A percentile compares a stretch with the other conserved stretches of the same genome.
These are phyloP conservation scores for Myrmecobius fasciatus DNA, from an alignment of 2,113 vertebrate species.

Conservation along the genomic window DNA sequence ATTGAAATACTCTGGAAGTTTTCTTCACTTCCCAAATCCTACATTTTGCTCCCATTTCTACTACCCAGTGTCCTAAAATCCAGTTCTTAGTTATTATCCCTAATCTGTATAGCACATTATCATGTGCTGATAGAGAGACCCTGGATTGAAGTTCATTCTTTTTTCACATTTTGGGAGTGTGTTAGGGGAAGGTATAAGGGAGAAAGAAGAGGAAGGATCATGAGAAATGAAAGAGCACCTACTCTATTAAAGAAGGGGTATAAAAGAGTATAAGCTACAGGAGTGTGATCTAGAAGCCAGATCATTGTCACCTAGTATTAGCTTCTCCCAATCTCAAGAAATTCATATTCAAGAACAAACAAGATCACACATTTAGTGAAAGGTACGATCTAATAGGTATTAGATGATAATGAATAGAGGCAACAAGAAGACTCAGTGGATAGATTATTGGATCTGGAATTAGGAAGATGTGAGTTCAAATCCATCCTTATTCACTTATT, in stretches of 20 bases:
- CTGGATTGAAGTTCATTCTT: neutral
- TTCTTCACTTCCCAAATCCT: neutral
- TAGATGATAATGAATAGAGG: neutral
- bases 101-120: neutral
- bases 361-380: neutral
- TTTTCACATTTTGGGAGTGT: neutral
- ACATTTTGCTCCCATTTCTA: neutral
- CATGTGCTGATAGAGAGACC: neutral
- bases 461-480: no score
- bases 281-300: neutral
- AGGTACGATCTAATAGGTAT: neutral
- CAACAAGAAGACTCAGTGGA: no score
- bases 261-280: neutral
- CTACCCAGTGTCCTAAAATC: neutral
- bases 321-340: neutral
- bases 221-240: neutral
- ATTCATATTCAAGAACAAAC: neutral
- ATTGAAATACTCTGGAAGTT: neutral
- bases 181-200: neutral
- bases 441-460: no score
- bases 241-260: neutral
- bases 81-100: neutral
- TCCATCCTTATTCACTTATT: no score
- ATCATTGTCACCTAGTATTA: neutral
- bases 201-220: neutral